Evolutionary conservation across 2,797 vertebrate species (phyloP).

Genomic region (Sebastes oblongus): DNA sequence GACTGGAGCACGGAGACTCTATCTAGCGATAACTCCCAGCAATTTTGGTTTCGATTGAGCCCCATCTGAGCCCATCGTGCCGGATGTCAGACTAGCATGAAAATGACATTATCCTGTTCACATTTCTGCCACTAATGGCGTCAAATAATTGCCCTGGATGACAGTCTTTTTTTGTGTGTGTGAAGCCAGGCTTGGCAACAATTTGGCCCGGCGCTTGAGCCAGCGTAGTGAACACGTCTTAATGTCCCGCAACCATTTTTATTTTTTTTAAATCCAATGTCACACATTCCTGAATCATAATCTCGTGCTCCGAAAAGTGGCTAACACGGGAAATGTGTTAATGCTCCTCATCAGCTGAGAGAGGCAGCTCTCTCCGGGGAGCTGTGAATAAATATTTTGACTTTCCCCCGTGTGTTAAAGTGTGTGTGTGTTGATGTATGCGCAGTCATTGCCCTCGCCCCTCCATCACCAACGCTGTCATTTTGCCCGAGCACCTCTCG

Average conservation of each 20-base stretch:
- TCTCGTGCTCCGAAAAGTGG: conserved; percentile 39
- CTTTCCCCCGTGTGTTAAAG: conserved; percentile 40
- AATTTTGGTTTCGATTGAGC: conserved; percentile 59
- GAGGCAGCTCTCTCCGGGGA: conserved; percentile 54
- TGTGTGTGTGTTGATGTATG: conserved; percentile 37
- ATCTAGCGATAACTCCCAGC: conserved; percentile 54
- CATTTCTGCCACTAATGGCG: conserved; percentile 63
- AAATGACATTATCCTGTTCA: conserved; percentile 60
- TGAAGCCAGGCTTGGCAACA: conserved; percentile 10
- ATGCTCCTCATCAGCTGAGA: conserved; percentile 54
- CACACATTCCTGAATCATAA: conserved; percentile 56
- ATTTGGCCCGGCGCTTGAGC: background rate
- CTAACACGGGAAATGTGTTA: conserved; percentile 43
- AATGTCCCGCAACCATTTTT: conserved; percentile 6
- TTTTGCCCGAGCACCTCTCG: conserved; percentile 62
- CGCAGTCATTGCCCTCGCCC: conserved; percentile 2
- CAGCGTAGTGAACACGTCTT: background rate
- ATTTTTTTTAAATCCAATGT: conserved; percentile 1
- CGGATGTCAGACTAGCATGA: conserved; percentile 56
- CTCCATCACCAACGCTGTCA: conserved; percentile 44
- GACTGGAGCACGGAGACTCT: conserved; percentile 23
- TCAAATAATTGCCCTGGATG: conserved; percentile 54
- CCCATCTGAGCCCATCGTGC: conserved; percentile 53
- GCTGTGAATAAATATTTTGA: conserved; percentile 70
- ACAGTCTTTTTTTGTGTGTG: conserved; percentile 31